Conservation (phyloP, 2,113 vertebrate genomes). For the Erinaceus europaeus region DNA sequence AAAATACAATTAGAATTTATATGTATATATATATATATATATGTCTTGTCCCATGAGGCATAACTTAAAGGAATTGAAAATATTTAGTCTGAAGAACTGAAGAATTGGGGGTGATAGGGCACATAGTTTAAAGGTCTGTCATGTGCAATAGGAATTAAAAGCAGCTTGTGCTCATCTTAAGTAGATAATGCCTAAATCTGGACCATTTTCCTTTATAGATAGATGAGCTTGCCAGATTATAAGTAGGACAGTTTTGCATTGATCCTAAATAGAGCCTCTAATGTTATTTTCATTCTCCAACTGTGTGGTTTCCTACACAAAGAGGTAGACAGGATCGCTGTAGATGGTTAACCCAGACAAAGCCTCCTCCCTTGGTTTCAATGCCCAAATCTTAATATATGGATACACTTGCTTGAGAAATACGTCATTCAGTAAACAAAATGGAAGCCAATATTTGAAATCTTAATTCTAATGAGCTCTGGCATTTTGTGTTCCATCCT, state of each 20-base stretch:
- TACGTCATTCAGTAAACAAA: not conserved
- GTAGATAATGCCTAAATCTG: not conserved
- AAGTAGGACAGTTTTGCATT: not conserved
- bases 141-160: slow-evolving; percentile 21
- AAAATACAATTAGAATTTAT: too few relatives aligned
- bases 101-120: not conserved
- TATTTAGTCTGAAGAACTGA: slow-evolving; percentile 18
- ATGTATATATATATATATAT: too few relatives aligned
- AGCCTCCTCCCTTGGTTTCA: slow-evolving; percentile 8
- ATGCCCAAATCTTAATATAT: not conserved
- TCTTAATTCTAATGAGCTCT: not conserved
- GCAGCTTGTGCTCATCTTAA: not conserved
- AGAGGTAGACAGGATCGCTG: not conserved
- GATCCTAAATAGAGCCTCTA: not conserved
- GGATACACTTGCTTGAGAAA: not conserved
- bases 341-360: not conserved
- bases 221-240: not conserved
- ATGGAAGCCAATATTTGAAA: not conserved
- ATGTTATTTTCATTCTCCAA: not conserved
- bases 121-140: not conserved
- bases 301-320: not conserved
- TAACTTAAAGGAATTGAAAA: not conserved
- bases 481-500: not conserved
- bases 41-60: not conserved
- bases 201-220: not conserved